phyloP scores from a whole-genome alignment of 2,888 invertebrate species.

The Parnassius apollo region DNA sequence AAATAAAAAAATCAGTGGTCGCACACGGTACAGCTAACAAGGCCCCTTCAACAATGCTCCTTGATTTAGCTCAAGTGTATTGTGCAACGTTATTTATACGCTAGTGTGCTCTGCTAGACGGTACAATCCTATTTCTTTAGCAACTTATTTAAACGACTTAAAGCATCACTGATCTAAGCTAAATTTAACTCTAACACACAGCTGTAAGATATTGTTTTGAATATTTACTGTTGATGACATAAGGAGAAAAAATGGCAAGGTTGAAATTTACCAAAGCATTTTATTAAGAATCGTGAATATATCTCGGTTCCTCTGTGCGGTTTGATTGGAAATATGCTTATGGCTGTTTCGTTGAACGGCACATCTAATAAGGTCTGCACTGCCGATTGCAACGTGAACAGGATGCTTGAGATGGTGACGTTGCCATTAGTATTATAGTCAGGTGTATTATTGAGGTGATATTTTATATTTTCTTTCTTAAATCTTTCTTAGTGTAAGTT shows the following conservation, averaged over 20 bases:
- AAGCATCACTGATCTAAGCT: slow-evolving; percentile 9
- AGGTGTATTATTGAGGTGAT: slow-evolving; percentile 10
- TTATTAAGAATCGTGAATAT: slow-evolving; percentile 70
- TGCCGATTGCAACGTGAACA: slow-evolving; percentile 53
- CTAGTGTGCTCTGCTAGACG: slow-evolving; percentile 60
- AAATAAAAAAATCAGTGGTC: slow-evolving; percentile 79
- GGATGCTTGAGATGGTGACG: slow-evolving; percentile 36
- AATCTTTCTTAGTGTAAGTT: slow-evolving; percentile 18
- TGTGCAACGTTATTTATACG: slow-evolving; percentile 78
- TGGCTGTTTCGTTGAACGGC: slow-evolving; percentile 50
- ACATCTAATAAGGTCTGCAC: slow-evolving; percentile 62
- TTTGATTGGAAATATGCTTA: slow-evolving; percentile 78
- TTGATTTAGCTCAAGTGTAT: slow-evolving; percentile 77
- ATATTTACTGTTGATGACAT: background rate
- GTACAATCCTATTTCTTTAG: slow-evolving; percentile 48
- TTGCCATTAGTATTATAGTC: slow-evolving; percentile 20
- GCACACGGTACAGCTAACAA: slow-evolving; percentile 66
- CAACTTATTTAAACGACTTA: slow-evolving; percentile 34
- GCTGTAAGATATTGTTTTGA: slow-evolving; percentile 27
- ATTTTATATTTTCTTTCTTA: slow-evolving; percentile 7
- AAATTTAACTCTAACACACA: slow-evolving; percentile 31
- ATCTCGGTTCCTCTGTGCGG: slow-evolving; percentile 60
- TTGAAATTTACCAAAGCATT: slow-evolving; percentile 67
- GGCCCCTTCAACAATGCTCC: slow-evolving; percentile 72
- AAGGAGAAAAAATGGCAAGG: slow-evolving; percentile 30